phyloP scores from a whole-genome alignment of 2,888 invertebrate species.

The Labia minor region DNA sequence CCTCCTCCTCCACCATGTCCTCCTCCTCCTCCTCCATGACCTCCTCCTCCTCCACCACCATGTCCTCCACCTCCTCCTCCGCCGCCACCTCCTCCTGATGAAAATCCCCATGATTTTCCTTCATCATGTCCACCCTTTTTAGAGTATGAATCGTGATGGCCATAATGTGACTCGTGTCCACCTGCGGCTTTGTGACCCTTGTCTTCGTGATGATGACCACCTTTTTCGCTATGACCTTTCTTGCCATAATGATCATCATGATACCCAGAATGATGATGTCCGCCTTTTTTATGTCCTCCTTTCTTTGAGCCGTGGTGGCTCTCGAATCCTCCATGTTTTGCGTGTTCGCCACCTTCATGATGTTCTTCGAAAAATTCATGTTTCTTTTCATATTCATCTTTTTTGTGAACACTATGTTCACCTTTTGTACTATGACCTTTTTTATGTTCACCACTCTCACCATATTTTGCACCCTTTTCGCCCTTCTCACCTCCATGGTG shows the following conservation, averaged over 20 bases:
- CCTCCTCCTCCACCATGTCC: neutral
- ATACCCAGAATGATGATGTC: constrained; percentile 36
- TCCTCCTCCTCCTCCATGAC: neutral
- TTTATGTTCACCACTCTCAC: constrained; percentile 52
- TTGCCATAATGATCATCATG: constrained; percentile 42
- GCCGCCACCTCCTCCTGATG: constrained; percentile 15
- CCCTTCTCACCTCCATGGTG: constrained; percentile 58
- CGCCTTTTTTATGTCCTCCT: constrained; percentile 31
- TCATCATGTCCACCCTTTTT: constrained; percentile 27
- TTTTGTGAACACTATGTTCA: constrained; percentile 61
- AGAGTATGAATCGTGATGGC: constrained; percentile 22
- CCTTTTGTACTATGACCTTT: constrained; percentile 67
- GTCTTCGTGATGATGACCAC: constrained; percentile 28
- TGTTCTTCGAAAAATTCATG: constrained; percentile 67
- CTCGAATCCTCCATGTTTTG: constrained; percentile 52
- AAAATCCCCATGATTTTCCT: constrained; percentile 19
- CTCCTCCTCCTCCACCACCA: constrained; percentile 17
- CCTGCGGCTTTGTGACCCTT: constrained; percentile 26
- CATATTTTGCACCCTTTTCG: constrained; percentile 47
- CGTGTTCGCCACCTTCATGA: constrained; percentile 53
- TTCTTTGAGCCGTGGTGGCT: constrained; percentile 43
- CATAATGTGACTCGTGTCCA: constrained; percentile 24
- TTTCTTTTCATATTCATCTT: constrained; percentile 63
- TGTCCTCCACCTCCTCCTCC: constrained; percentile 19
- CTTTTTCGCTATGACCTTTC: constrained; percentile 34